A percentile compares a stretch with the other conserved stretches of the same genome.
Conservation (phyloP, 2,888 invertebrate species). For the Abrostola tripartita region DNA sequence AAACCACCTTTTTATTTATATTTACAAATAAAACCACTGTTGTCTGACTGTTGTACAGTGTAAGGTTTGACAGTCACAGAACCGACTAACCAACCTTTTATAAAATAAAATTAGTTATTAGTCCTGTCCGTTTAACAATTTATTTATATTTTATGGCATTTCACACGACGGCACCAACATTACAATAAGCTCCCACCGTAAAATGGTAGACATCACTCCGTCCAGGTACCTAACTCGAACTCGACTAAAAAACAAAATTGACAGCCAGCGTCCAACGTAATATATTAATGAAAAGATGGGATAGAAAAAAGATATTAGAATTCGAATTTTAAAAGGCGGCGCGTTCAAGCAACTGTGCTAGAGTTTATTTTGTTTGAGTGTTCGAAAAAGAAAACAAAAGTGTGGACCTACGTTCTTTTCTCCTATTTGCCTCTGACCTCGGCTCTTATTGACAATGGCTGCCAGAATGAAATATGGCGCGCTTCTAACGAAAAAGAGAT, state of each 20-base stretch:
- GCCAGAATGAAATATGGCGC: constrained; percentile 87
- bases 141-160: constrained; percentile 66
- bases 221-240: constrained; percentile 70
- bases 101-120: constrained; percentile 48
- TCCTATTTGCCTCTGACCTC: constrained; percentile 87
- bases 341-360: constrained; percentile 81
- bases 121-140: constrained; percentile 54
- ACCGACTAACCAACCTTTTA: constrained; percentile 27
- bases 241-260: constrained; percentile 74
- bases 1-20: not conserved
- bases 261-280: constrained; percentile 81
- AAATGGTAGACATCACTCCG: constrained; percentile 71
- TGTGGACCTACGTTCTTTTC: constrained; percentile 76
- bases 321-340: constrained; percentile 85
- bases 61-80: constrained; percentile 8
- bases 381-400: constrained; percentile 85
- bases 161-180: constrained; percentile 62
- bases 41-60: constrained; percentile 4
- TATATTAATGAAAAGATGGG: constrained; percentile 87
- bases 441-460: constrained; percentile 86
- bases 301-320: constrained; percentile 79
- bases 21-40: constrained; percentile 17
- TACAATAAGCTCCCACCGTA: constrained; percentile 71
- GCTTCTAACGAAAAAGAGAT: constrained; percentile 86
- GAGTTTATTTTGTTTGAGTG: constrained; percentile 85